phyloP scores from a whole-genome alignment of 1,140 invertebrate species.

The Trinorchestia longiramus region DNA sequence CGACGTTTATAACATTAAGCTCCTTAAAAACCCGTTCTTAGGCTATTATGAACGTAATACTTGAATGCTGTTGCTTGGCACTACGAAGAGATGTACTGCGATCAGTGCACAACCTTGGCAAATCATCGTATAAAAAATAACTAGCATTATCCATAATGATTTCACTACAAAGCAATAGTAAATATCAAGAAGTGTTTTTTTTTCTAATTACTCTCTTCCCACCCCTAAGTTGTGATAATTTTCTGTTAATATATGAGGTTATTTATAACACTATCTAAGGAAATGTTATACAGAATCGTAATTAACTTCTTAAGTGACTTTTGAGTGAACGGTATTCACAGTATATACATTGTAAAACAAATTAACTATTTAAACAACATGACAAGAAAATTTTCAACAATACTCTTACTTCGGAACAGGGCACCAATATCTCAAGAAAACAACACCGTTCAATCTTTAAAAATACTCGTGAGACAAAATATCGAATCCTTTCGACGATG shows the following conservation, averaged over 20 bases:
- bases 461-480: neutral
- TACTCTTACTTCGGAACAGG: neutral
- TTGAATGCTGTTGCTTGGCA: neutral
- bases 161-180: neutral
- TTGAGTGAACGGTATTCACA: no score
- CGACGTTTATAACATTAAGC: neutral
- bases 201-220: neutral
- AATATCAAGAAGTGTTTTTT: neutral
- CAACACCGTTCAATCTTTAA: neutral
- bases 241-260: neutral
- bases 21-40: neutral
- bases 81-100: neutral
- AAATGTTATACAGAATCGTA: no score
- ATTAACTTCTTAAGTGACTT: no score
- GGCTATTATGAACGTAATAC: neutral
- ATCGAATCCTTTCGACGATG: neutral
- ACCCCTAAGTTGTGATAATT: neutral
- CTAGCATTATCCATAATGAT: neutral
- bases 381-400: neutral
- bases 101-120: neutral
- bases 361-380: neutral
- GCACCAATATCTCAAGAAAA: neutral
- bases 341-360: no score
- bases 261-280: no score
- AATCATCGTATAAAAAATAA: neutral